Conservation (phyloP, 2,113 vertebrate species). For the Colius striatus region DNA sequence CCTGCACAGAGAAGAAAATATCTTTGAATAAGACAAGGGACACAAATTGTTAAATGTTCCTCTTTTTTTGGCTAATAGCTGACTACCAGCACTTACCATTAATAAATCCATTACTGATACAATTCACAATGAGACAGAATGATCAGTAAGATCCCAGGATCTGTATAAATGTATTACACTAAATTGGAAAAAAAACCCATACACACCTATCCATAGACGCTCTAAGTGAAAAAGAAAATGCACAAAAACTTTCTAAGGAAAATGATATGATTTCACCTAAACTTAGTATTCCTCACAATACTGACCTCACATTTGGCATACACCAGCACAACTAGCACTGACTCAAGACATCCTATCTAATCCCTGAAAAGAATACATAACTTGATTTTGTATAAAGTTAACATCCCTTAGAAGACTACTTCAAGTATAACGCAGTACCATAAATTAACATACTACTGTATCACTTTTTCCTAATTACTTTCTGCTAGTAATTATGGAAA, state of each 20-base stretch:
- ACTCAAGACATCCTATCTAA: background rate
- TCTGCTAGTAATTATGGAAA: background rate
- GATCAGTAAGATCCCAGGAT: background rate
- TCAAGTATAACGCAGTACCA: background rate
- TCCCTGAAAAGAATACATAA: background rate
- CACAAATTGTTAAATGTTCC: background rate
- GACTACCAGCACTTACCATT: background rate
- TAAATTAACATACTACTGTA: background rate
- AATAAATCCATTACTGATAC: background rate
- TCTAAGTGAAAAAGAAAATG: background rate
- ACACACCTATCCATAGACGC: background rate
- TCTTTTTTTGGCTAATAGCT: background rate
- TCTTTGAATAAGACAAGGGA: background rate
- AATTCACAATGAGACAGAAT: slow-evolving; percentile 1
- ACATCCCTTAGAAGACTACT: background rate
- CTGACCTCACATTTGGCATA: background rate
- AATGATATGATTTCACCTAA: background rate
- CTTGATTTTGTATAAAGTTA: background rate
- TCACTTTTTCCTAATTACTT: background rate
- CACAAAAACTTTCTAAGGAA: background rate
- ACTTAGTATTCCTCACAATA: background rate
- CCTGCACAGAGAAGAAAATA: background rate
- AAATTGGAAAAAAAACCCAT: background rate
- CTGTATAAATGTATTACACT: background rate
- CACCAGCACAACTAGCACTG: background rate